Evolutionary conservation across 2,888 invertebrate genomes (phyloP).

Genomic region (Caenorhabditis panamensis): DNA sequence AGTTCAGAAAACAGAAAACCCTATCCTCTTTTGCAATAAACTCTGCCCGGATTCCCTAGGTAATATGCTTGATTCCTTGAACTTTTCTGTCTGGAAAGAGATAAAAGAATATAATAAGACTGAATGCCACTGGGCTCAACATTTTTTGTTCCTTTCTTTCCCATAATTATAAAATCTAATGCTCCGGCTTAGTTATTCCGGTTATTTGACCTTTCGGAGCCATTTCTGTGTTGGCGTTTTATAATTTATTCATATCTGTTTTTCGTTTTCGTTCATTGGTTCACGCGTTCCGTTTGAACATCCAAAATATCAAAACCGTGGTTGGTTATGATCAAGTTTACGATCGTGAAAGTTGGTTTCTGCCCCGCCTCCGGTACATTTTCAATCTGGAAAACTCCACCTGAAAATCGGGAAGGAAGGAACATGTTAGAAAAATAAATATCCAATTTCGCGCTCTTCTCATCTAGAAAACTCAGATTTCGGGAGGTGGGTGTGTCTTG

Average conservation of each 20-base stretch:
- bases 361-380: too few relatives aligned
- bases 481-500: not conserved
- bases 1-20: too few relatives aligned
- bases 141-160: not conserved
- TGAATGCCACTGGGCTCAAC: not conserved
- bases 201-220: not conserved
- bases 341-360: too few relatives aligned
- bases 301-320: too few relatives aligned
- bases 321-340: too few relatives aligned
- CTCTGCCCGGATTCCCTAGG: too few relatives aligned
- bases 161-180: not conserved
- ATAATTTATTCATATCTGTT: not conserved
- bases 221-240: not conserved
- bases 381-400: not conserved
- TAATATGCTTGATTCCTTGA: not conserved
- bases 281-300: not conserved
- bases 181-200: constrained; percentile 11
- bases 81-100: not conserved
- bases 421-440: constrained; percentile 26
- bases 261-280: not conserved
- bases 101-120: not conserved
- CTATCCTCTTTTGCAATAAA: too few relatives aligned
- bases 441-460: constrained; percentile 16
- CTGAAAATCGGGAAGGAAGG: not conserved
- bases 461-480: constrained; percentile 18